phyloP scores from a whole-genome alignment of 1,140 invertebrate genomes.

The Ridgeia piscesae region DNA sequence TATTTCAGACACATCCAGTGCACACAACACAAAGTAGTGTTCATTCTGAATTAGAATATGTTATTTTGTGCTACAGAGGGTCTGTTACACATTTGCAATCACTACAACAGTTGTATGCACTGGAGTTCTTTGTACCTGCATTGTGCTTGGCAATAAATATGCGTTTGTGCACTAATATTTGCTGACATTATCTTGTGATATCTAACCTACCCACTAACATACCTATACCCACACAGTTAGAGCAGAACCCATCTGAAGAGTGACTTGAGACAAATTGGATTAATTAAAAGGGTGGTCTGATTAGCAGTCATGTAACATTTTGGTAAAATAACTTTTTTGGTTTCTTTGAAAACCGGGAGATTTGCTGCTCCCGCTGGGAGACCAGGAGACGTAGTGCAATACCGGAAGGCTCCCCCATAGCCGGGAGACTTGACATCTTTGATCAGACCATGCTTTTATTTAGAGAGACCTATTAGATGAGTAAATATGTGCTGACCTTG shows the following conservation, averaged over 20 bases:
- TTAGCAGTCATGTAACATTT: too few species aligned
- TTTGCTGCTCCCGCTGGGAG: too few species aligned
- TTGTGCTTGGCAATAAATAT: background rate
- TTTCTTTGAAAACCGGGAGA: too few species aligned
- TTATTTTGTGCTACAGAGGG: background rate
- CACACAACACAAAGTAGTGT: background rate
- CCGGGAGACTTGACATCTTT: too few species aligned
- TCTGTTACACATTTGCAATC: background rate
- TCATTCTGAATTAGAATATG: background rate
- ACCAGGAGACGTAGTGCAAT: too few species aligned
- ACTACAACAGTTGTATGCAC: background rate
- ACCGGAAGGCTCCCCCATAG: too few species aligned
- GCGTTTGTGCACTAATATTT: background rate
- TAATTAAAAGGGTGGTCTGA: background rate
- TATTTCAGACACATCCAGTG: background rate
- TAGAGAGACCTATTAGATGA: background rate
- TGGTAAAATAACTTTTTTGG: too few species aligned
- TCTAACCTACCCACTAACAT: background rate
- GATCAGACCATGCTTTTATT: too few species aligned
- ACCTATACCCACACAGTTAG: background rate
- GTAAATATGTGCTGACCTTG: background rate
- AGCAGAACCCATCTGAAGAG: background rate
- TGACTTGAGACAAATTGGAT: background rate
- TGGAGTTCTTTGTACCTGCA: background rate
- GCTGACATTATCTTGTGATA: background rate